Evolutionary conservation across 2,797 vertebrate genomes (phyloP).

Genomic region (Orestias chungarensis): DNA sequence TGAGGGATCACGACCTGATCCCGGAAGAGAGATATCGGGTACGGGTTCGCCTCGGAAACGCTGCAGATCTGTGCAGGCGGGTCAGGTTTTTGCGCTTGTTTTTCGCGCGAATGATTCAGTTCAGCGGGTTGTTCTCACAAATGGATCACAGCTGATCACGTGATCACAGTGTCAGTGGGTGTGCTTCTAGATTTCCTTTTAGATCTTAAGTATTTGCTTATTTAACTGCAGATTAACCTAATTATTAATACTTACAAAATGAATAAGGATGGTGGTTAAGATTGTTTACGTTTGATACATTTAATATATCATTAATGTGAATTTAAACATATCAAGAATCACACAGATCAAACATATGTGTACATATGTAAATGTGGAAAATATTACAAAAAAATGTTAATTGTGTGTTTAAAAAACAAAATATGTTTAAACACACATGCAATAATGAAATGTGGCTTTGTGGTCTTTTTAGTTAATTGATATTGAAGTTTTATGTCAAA

Average conservation of each 20-base stretch:
- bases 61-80: not conserved
- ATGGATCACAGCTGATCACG: not conserved
- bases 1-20: slow-evolving; percentile 72
- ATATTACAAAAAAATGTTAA: not conserved
- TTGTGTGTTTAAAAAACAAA: too few species aligned
- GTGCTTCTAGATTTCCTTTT: not conserved
- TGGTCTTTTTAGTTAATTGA: not conserved
- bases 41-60: too few species aligned
- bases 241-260: not conserved
- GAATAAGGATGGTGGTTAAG: too few species aligned
- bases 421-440: too few species aligned
- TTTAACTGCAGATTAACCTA: not conserved
- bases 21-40: slow-evolving; percentile 62
- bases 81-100: not conserved
- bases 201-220: not conserved
- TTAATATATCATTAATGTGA: too few species aligned
- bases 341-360: not conserved
- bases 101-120: not conserved
- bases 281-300: too few species aligned
- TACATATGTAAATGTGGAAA: not conserved
- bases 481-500: not conserved
- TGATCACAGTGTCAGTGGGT: not conserved
- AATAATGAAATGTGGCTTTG: too few species aligned
- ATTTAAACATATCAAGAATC: too few species aligned
- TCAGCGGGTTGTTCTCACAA: not conserved